A percentile compares a stretch with the other conserved stretches of the same genome.
These are phyloP conservation scores for Hypomecis atomaria DNA, from an alignment of 2,888 invertebrate species.

Conservation along the genomic window DNA sequence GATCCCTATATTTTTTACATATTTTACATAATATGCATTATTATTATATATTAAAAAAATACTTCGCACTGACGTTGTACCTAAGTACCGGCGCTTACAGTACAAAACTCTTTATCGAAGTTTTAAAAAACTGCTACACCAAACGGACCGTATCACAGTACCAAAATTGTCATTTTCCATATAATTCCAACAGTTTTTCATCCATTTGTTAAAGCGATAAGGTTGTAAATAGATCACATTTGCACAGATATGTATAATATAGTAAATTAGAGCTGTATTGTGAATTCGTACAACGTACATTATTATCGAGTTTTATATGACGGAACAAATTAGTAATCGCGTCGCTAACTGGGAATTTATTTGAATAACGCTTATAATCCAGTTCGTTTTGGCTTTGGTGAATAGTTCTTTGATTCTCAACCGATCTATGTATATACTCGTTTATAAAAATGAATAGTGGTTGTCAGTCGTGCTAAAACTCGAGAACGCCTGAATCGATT, in stretches of 20 bases:
- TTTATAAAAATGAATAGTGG: no score
- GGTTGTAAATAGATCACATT: background rate
- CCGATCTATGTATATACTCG: no score
- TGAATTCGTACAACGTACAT: slow-evolving; percentile 56
- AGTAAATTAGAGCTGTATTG: slow-evolving; percentile 57
- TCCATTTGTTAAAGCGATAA: background rate
- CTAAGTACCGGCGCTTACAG: background rate
- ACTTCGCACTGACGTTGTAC: background rate
- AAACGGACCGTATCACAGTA: background rate
- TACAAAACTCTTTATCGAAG: slow-evolving; percentile 1
- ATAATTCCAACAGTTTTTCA: background rate
- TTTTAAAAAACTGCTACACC: background rate
- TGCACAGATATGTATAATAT: slow-evolving; percentile 1
- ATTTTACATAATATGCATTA: no score
- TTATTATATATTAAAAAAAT: no score
- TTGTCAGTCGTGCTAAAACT: no score
- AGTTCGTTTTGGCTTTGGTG: background rate
- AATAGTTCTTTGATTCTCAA: no score
- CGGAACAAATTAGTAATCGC: slow-evolving; percentile 46
- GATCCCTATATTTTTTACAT: no score
- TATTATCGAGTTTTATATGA: slow-evolving; percentile 54
- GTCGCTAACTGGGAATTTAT: slow-evolving; percentile 19
- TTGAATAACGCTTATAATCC: slow-evolving; percentile 19
- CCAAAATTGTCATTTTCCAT: background rate
- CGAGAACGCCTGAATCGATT: no score